Base-by-base conservation (phyloP, 2,113 vertebrate genomes). In the Ranitomeya imitator region DNA sequence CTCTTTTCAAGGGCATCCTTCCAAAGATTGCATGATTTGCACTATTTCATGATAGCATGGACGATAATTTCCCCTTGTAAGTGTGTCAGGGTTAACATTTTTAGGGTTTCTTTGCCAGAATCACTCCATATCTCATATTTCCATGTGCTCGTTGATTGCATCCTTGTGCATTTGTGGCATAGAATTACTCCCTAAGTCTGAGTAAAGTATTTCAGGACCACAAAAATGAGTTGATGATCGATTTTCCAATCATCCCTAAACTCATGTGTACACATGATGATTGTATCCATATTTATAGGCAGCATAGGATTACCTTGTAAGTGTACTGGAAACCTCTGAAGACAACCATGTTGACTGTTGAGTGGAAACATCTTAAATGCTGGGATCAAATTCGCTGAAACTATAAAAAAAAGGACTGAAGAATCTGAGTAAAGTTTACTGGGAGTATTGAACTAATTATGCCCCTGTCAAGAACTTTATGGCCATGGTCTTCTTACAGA, bases 331-430 rank as follows among this genome's bases (percentile, higher is more conserved):
- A 74, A 74, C 37, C 71, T 19, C 7, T 10, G 16, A 31, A 51
- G 26, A 31, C 26, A 37, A 16, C 69, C 71, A 74, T 51, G 71
- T n/a, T 23, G 8, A 23, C n/a, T 65, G 61, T 16, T 73, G 14
- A 7, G 16, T 8, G 26, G 71, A 74, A 51, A 11, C 16, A 45
- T 78, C 10, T 78, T 10, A 55, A 23, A 45, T 54, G 54, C 51
- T 79, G n/a, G n/a, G 19, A 23, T 79, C 52, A 83, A 83, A 83
- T 45, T 83, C 19, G 51, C 1, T 37, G 31, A 82, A 63, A 82
- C 60, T 15, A 21, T 45, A 67, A 26, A 69, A 61, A 6, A n/a
- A 7, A n/a, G 1, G 37, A 52, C 4, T 45, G 0, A 31, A 60
- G 55, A 51, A 52, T 10, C 23, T 14, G 26, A 19, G 16, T 82